phyloP scores from a whole-genome alignment of 2,888 invertebrate genomes.

The Clanis bilineata region DNA sequence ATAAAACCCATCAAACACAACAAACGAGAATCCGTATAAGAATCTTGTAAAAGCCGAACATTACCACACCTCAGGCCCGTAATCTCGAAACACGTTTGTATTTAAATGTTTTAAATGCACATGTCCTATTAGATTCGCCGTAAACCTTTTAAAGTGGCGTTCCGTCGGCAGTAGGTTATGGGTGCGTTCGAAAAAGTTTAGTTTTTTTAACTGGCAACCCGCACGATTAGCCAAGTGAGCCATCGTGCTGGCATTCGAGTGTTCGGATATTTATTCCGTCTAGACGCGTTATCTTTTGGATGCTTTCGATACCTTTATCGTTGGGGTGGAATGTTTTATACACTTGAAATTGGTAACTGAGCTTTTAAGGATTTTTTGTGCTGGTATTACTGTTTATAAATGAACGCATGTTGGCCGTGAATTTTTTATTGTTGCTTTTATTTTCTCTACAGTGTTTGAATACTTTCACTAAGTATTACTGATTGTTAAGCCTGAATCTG shows the following conservation, averaged over 20 bases:
- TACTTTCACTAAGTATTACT: no score
- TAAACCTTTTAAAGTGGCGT: conserved; percentile 64
- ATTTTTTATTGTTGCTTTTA: conserved; percentile 12
- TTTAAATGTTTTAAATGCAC: conserved; percentile 60
- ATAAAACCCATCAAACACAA: conserved; percentile 1
- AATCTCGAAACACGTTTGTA: conserved; percentile 57
- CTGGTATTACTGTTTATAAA: neutral
- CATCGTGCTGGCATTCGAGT: conserved; percentile 77
- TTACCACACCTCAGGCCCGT: conserved; percentile 48
- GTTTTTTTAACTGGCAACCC: conserved; percentile 57
- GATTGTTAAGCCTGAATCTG: no score
- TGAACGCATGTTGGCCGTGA: neutral
- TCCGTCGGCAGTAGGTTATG: conserved; percentile 53
- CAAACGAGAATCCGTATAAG: neutral
- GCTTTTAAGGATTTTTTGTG: conserved; percentile 43
- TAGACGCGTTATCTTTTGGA: conserved; percentile 73
- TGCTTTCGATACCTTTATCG: conserved; percentile 68
- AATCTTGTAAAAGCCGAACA: conserved; percentile 24
- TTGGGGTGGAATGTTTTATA: conserved; percentile 69
- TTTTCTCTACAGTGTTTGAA: neutral
- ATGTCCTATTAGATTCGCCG: conserved; percentile 72
- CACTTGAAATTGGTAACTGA: conserved; percentile 61
- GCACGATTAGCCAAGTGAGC: conserved; percentile 79
- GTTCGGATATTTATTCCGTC: conserved; percentile 75
- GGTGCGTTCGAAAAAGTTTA: conserved; percentile 53